Conservation (phyloP, 1,140 invertebrate genomes). For the Akabosia matsudoensis region DNA sequence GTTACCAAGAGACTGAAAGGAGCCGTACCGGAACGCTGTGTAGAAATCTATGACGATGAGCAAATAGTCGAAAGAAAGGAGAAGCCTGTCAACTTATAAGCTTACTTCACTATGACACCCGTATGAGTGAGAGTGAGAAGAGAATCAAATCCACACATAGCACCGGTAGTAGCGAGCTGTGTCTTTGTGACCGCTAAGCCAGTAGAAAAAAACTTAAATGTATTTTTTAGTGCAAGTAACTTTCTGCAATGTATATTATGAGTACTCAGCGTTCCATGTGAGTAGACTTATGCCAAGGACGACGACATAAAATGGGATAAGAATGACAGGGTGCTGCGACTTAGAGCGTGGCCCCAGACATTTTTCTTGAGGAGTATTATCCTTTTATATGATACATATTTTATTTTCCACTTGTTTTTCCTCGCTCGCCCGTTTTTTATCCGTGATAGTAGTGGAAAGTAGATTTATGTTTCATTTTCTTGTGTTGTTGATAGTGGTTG, state of each 20-base stretch:
- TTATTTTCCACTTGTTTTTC: neutral
- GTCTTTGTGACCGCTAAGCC: neutral
- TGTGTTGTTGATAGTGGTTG: neutral
- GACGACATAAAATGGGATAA: conserved; percentile 23
- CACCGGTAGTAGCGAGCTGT: neutral
- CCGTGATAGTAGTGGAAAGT: neutral
- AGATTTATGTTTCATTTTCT: neutral
- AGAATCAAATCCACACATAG: too few relatives aligned
- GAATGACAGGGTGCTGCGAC: conserved; percentile 15
- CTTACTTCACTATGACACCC: neutral
- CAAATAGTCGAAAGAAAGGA: neutral
- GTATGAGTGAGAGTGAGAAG: neutral
- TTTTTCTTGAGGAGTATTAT: conserved; percentile 5
- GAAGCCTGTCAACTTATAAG: conserved; percentile 14
- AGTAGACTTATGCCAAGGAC: conserved; percentile 20
- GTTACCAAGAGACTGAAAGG: neutral
- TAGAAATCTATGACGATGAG: neutral
- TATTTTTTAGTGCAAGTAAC: neutral
- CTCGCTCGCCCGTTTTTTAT: neutral
- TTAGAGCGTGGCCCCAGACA: neutral
- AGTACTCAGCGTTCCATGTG: neutral
- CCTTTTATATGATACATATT: conserved; percentile 1
- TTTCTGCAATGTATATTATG: neutral
- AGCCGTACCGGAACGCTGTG: neutral
- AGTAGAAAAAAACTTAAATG: neutral